Base-by-base conservation (phyloP, 2,888 invertebrate species). In the Stramonita haemastoma region DNA sequence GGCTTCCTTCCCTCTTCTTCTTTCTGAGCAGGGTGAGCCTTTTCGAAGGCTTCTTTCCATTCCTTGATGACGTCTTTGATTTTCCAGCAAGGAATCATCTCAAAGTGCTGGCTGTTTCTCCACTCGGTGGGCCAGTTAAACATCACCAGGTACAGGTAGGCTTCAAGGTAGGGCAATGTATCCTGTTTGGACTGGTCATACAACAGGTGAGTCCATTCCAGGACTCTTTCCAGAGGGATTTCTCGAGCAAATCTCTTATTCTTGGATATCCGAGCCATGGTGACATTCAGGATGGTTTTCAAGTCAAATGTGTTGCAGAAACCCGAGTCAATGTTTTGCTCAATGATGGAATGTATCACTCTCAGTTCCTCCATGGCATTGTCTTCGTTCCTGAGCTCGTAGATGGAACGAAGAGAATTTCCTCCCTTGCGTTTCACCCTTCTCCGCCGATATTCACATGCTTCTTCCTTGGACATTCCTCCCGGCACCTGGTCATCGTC, bases 31-130 rank as follows among this genome's bases (percentile, higher is more conserved):
- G 94, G 94, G 83, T 93, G 92, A 66, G 91, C 93, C 70, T 86
- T 90, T 32, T 90, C 89, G 89, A 93, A 93, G 29, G 93, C 93
- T 57, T 86, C 89, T 85, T 91, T 91, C 93, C 93, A 93, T 57
- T 91, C 87, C 13, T 73, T 86, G 56, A 93, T 81, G 32, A 91
- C 92, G n/a, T 91, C 91, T 81, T 84, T 83, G 36, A 93, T 85
- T 29, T 91, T 90, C 26, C 60, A 60, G 32, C 77, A 60, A 32
- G 91, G 66, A 81, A 90, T 91, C 19, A 91, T 56, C 0, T 79
- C 86, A 77, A 89, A 89, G 5, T 34, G 32, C 60, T 88, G 87
- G 60, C 79, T 17, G 46, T 89, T 89, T 79, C 91, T 89, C 83
- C 86, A 86, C 32, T 90, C 91, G 70, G 92, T 92, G 32, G 93